phyloP scores from a whole-genome alignment of 2,888 invertebrate genomes.

The Eucriotettix oculatus region DNA sequence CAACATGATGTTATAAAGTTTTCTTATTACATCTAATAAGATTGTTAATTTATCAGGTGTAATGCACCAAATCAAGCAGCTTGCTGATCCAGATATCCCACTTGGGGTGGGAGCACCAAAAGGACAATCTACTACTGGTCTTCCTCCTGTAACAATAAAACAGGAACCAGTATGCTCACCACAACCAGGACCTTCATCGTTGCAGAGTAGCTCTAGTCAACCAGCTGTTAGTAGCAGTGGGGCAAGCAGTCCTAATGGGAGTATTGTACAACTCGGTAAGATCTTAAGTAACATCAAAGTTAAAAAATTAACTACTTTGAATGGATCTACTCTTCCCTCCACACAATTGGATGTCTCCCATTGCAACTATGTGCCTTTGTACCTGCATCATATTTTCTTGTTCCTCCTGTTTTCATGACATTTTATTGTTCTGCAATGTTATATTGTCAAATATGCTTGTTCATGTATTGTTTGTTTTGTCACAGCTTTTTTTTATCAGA shows the following conservation, averaged over 20 bases:
- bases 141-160: slow-evolving; percentile 5
- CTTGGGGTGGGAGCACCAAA: slow-evolving; percentile 31
- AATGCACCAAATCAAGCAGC: slow-evolving; percentile 69
- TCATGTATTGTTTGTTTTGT: no score
- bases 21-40: no score
- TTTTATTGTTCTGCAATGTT: not conserved
- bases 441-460: no score
- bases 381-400: not conserved
- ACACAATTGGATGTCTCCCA: not conserved
- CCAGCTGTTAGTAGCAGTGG: not conserved
- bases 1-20: not conserved
- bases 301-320: not conserved
- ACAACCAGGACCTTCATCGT: slow-evolving; percentile 7
- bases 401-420: not conserved
- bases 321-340: not conserved
- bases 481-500: no score
- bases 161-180: slow-evolving; percentile 2
- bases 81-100: slow-evolving; percentile 50
- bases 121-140: slow-evolving; percentile 16
- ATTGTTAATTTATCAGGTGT: slow-evolving; percentile 33
- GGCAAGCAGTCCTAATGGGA: slow-evolving; percentile 4
- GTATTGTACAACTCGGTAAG: not conserved
- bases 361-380: not conserved
- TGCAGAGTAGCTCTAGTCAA: not conserved
- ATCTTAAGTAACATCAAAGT: no score